Conservation (phyloP, 2,797 vertebrate genomes). For the Euphonia xanthogaster region DNA sequence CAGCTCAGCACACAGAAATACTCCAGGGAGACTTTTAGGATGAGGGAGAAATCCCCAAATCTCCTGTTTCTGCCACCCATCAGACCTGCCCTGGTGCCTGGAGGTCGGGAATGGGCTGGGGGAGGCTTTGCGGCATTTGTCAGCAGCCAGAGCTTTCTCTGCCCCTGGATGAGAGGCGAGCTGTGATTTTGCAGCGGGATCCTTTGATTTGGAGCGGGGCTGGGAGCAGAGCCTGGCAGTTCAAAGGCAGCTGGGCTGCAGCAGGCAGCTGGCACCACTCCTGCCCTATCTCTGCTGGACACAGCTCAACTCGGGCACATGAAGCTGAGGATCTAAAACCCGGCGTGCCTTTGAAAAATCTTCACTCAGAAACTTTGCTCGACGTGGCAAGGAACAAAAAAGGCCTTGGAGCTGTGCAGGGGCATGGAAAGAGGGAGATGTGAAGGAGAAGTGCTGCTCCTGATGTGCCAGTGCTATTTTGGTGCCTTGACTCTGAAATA, state of each 20-base stretch:
- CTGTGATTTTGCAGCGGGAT: not conserved
- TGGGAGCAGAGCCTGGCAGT: not conserved
- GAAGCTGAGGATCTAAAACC: slow-evolving; percentile 4
- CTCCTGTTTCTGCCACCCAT: not conserved
- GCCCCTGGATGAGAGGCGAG: not conserved
- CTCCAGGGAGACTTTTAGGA: not conserved
- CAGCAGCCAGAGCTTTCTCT: not conserved
- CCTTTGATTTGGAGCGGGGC: not conserved
- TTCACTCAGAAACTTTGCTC: not conserved
- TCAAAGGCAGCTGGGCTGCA: not conserved
- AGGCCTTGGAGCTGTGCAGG: not conserved
- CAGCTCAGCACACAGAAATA: accelerated
- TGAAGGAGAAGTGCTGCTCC: not conserved
- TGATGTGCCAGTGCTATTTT: not conserved
- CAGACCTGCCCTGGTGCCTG: accelerated
- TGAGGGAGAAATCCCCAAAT: not conserved
- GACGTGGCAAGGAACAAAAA: not conserved
- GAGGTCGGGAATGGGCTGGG: not conserved
- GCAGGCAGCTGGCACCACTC: not conserved
- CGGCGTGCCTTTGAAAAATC: not conserved
- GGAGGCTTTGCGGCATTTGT: not conserved
- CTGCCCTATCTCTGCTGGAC: slow-evolving; percentile 33
- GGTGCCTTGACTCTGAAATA: not conserved
- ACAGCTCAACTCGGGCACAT: not conserved
- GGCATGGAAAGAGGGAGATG: not conserved